Conservation (phyloP, 2,113 vertebrate species). For the Brachionichthys hirsutus region DNA sequence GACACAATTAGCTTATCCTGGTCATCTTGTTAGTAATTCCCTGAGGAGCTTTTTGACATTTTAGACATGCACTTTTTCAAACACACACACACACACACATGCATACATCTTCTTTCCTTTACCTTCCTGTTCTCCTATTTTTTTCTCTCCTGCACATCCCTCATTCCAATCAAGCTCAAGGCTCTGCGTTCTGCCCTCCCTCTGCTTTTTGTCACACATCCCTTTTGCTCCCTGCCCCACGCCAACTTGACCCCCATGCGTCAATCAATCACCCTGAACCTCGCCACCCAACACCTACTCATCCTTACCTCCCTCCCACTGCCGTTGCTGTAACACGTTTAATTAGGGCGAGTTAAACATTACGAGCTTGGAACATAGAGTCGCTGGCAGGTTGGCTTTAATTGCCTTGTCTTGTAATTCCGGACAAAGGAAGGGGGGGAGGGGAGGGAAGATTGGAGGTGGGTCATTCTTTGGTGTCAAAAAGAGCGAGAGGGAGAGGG, state of each 20-base stretch:
- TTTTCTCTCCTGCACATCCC: slow-evolving; percentile 12
- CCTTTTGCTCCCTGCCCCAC: not conserved
- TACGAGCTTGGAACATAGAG: slow-evolving; percentile 65
- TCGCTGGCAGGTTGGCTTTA: slow-evolving; percentile 67
- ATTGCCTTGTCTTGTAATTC: slow-evolving; percentile 73
- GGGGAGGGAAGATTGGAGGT: not conserved
- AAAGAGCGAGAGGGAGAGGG: slow-evolving; percentile 9
- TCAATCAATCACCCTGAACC: slow-evolving; percentile 48
- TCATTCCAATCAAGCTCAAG: slow-evolving; percentile 46
- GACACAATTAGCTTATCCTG: slow-evolving; percentile 69
- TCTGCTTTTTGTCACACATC: slow-evolving; percentile 8
- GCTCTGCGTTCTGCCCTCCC: slow-evolving; percentile 41
- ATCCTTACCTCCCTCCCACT: slow-evolving; percentile 28
- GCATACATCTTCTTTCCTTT: slow-evolving; percentile 11
- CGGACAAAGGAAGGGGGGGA: slow-evolving; percentile 25
- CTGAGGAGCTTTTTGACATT: slow-evolving; percentile 39
- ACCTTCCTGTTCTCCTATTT: not conserved
- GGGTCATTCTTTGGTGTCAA: slow-evolving; percentile 22
- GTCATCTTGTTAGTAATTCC: slow-evolving; percentile 57
- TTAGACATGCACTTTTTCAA: slow-evolving; percentile 24
- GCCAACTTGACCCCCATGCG: slow-evolving; percentile 16
- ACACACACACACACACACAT: slow-evolving; percentile 3
- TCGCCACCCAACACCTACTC: slow-evolving; percentile 21
- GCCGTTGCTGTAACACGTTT: slow-evolving; percentile 68
- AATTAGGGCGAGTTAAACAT: slow-evolving; percentile 76